Evolutionary conservation across 2,113 vertebrate species (phyloP).

Genomic region (Tupaia tana): DNA sequence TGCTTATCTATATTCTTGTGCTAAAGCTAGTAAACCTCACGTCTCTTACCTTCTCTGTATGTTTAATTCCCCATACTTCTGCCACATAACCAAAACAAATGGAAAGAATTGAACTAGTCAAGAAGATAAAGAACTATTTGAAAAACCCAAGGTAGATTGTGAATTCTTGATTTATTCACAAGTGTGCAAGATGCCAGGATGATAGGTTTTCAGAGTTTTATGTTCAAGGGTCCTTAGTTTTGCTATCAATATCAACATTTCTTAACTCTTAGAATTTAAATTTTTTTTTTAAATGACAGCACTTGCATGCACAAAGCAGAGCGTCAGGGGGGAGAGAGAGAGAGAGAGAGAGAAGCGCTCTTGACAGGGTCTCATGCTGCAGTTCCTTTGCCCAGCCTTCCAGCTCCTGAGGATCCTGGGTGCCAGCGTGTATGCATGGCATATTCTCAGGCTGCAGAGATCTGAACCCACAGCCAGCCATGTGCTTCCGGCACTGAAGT

Average conservation of each 20-base stretch:
- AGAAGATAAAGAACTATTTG: neutral
- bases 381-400: no score
- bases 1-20: neutral
- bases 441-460: no score
- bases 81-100: neutral
- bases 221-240: neutral
- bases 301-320: no score
- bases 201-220: neutral
- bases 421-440: no score
- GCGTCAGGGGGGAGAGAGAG: no score
- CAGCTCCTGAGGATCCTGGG: no score
- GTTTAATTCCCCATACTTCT: accelerated
- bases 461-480: no score
- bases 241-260: neutral
- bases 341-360: no score
- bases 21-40: neutral
- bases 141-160: neutral
- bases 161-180: neutral
- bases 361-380: no score
- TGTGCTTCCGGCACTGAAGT: no score
- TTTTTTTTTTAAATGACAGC: no score
- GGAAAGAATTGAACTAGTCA: neutral
- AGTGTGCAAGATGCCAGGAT: neutral
- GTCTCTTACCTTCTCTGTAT: neutral
- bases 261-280: neutral